A percentile compares a stretch with the other conserved stretches of the same genome.
Evolutionary conservation across 2,113 vertebrate genomes (phyloP).

Genomic region (Leucopsar rothschildi): DNA sequence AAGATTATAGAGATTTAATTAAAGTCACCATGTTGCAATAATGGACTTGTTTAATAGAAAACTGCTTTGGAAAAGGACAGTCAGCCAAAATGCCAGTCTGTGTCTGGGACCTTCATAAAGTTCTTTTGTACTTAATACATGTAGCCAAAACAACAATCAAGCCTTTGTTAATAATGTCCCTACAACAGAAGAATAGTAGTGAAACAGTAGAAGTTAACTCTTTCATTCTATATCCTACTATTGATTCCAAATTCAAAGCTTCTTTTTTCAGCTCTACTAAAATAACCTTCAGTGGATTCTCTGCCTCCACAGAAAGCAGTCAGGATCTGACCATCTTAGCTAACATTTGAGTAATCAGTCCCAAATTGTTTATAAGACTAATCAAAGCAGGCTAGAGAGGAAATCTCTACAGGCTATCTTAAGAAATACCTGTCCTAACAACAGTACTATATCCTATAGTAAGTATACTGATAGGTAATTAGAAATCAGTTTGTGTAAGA

Average conservation of each 20-base stretch:
- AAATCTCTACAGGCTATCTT: neutral
- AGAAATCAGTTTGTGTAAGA: neutral
- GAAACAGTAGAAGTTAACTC: conserved; percentile 19
- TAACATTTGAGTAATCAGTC: neutral
- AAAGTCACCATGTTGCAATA: conserved; percentile 41
- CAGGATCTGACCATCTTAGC: neutral
- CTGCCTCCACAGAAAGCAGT: neutral
- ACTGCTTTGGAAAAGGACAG: conserved; percentile 47
- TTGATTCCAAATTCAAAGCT: neutral
- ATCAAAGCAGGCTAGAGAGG: neutral
- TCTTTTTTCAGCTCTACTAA: neutral
- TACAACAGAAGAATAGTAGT: neutral
- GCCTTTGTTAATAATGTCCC: conserved; percentile 31
- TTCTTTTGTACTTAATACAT: conserved; percentile 28
- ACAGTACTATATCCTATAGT: neutral
- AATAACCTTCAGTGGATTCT: neutral
- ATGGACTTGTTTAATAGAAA: conserved; percentile 32
- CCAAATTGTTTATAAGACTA: neutral
- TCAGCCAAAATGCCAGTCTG: conserved; percentile 8
- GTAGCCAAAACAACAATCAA: conserved; percentile 31
- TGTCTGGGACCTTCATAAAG: conserved; percentile 2
- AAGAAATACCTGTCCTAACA: neutral
- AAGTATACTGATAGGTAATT: neutral
- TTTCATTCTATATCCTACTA: neutral
- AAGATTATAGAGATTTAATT: conserved; percentile 55